These are phyloP conservation scores for Athene noctua DNA, from an alignment of 2,113 vertebrate species.

Conservation along the genomic window DNA sequence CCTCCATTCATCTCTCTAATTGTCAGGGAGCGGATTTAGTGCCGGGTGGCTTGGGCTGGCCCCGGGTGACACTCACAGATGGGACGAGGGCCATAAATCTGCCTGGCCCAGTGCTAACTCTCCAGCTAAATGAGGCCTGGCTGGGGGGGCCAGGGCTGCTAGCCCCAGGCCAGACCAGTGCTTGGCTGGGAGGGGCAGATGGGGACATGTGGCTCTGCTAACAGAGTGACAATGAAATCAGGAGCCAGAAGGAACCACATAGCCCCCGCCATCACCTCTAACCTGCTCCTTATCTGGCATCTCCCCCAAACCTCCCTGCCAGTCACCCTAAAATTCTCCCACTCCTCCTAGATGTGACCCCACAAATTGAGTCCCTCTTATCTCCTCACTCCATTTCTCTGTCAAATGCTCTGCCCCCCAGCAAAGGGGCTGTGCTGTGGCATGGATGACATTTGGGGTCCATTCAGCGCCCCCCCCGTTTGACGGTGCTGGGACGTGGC, in stretches of 20 bases:
- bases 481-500: not conserved
- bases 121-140: slow-evolving; percentile 56
- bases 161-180: not conserved
- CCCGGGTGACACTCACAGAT: slow-evolving; percentile 45
- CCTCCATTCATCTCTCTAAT: slow-evolving; percentile 33
- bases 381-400: not conserved
- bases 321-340: not conserved
- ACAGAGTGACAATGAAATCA: not conserved
- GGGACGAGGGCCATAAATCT: slow-evolving; percentile 61
- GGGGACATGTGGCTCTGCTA: not conserved
- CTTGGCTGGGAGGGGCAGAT: not conserved
- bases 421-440: not conserved
- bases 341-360: not conserved
- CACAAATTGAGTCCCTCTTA: not conserved
- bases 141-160: not conserved
- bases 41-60: slow-evolving; percentile 58
- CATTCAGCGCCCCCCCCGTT: not conserved
- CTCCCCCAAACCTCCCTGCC: not conserved
- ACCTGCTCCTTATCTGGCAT: not conserved
- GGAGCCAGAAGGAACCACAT: not conserved
- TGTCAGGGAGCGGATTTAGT: slow-evolving; percentile 51
- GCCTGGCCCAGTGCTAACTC: slow-evolving; percentile 61
- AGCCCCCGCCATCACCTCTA: not conserved
- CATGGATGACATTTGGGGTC: not conserved
- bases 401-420: not conserved